Conservation (phyloP, 1,140 invertebrate genomes). For the Gryllus bimaculatus region DNA sequence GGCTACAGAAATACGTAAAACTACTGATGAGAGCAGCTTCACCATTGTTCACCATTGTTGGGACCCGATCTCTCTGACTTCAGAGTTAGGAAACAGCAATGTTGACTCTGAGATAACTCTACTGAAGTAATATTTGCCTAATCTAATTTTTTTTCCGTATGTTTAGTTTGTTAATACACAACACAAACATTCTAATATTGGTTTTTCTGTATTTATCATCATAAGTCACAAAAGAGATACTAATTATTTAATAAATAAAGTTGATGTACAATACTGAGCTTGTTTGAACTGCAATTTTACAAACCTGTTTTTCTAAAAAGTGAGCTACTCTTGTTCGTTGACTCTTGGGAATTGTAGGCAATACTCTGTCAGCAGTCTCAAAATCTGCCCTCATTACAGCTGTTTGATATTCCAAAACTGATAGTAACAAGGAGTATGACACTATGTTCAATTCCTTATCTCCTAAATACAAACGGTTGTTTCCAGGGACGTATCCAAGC, state of each 20-base stretch:
- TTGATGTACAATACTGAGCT: background rate
- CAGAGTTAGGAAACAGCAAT: too few species aligned
- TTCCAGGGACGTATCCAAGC: conserved; percentile 83
- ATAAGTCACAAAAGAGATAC: background rate
- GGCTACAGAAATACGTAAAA: too few species aligned
- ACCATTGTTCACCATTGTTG: too few species aligned
- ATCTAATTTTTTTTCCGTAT: too few species aligned
- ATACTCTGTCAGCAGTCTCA: conserved; percentile 87
- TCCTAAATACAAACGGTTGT: conserved; percentile 88
- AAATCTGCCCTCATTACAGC: conserved; percentile 98
- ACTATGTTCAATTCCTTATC: conserved; percentile 97
- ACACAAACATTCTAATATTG: too few species aligned
- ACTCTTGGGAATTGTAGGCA: conserved; percentile 91
- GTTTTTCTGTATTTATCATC: background rate
- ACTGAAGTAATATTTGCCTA: too few species aligned
- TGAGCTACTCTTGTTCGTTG: conserved; percentile 95
- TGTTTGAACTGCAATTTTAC: background rate
- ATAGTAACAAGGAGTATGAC: conserved; percentile 72
- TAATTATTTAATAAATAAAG: background rate
- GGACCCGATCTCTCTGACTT: too few species aligned
- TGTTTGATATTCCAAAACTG: conserved; percentile 97
- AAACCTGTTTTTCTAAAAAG: conserved; percentile 93
- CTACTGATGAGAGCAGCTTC: too few species aligned
- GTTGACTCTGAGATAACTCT: too few species aligned
- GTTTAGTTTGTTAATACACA: too few species aligned